Percentiles rank a stretch among this genome's conserved stretches.
Conservation (phyloP, 2,113 vertebrate genomes). For the Percopsis transmontana region DNA sequence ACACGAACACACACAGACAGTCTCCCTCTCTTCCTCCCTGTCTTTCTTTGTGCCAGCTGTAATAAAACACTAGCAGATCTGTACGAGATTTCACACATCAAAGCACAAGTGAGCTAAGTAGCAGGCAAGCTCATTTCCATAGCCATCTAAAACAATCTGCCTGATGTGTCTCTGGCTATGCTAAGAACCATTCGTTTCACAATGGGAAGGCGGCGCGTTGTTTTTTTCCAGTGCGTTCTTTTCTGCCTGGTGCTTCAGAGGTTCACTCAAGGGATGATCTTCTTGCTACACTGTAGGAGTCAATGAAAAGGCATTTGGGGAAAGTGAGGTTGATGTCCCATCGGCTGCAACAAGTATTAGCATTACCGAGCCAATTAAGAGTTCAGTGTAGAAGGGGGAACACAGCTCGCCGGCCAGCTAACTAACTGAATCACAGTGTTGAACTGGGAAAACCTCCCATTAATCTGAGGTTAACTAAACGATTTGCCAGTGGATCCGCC, state of each 20-base stretch:
- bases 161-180: slow-evolving; percentile 38
- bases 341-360: neutral
- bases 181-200: slow-evolving; percentile 30
- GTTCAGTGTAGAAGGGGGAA: neutral
- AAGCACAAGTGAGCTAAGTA: slow-evolving; percentile 50
- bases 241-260: slow-evolving; percentile 2
- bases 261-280: slow-evolving; percentile 33
- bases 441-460: neutral
- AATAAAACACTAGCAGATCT: slow-evolving; percentile 58
- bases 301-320: neutral
- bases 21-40: neutral
- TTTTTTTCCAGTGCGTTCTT: slow-evolving; percentile 4
- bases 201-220: slow-evolving; percentile 22
- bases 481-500: neutral
- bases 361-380: neutral
- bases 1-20: neutral
- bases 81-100: slow-evolving; percentile 62
- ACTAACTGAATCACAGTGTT: neutral
- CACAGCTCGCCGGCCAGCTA: neutral
- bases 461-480: neutral
- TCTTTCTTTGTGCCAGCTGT: slow-evolving; percentile 40
- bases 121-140: slow-evolving; percentile 59
- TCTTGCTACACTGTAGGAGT: neutral
- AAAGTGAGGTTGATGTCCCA: neutral
- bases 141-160: slow-evolving; percentile 42